Base-by-base conservation (phyloP, 53 echinoderm and acorn worm genomes). In the Actinopyga echinites region DNA sequence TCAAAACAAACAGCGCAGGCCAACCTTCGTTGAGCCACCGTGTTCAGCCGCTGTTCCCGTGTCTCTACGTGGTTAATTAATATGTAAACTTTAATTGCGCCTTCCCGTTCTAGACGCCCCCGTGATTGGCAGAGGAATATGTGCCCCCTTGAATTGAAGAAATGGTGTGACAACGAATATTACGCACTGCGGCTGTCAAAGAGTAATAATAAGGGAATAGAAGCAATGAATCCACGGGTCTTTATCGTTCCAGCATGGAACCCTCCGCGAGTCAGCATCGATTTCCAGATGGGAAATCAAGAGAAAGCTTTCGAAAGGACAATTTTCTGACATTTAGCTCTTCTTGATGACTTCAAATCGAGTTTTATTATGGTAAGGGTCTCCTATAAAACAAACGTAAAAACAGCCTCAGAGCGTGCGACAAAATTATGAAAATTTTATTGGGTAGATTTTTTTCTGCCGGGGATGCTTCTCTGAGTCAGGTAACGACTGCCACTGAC, bases 401-500 rank as follows among this genome's bases (percentile, higher is more conserved):
- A 77, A 73, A 54, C 29, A 53, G 56, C 44, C 77, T 54, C 77
- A 55, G 77, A 77, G 77, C 77, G 77, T 77, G 77, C 77, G 77
- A 56, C 77, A 77, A 55, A 77, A 77, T 77, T 77, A 77, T 77
- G 77, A 54, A 77, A 77, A 77, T 77, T 77, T 77, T 77, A 77
- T 77, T 31, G 77, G 77, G 54, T 56, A 25, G 54, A 54, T 25
- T 77, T 77, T 36, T 56, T 69, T 32, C 23, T 34, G 22, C 10
- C 2, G 8, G 13, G 32, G 15, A 15, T 68, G 32, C 22, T 68
- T 37, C 34, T 69, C 34, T 43, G 71, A 71, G 63, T 12, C 12
- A 20, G 5, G 21, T 40, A 34, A 71, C 21, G 40, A 44, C 21
- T 42, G 71, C 44, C 26, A 63, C 63, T 38, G 71, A 40, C 20